These are phyloP conservation scores for Aporrectodea caliginosa DNA, from an alignment of 1,140 invertebrate species.

Conservation along the genomic window DNA sequence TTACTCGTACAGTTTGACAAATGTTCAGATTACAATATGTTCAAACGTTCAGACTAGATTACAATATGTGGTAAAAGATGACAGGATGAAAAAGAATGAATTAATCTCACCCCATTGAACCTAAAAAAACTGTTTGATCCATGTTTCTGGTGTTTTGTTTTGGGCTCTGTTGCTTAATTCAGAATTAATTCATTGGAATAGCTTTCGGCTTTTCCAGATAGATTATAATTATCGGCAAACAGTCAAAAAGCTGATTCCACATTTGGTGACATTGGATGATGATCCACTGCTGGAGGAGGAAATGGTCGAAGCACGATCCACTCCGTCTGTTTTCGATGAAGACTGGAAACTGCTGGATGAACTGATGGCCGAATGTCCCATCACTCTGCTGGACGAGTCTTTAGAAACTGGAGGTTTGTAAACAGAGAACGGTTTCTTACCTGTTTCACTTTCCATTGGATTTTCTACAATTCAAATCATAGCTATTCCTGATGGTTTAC, in stretches of 20 bases:
- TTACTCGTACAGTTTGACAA: too few relatives aligned
- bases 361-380: slow-evolving; percentile 46
- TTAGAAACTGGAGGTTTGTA: slow-evolving; percentile 13
- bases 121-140: background rate
- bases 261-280: slow-evolving; percentile 48
- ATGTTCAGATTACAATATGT: too few relatives aligned
- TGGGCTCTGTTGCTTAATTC: background rate
- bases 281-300: slow-evolving; percentile 38
- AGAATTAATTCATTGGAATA: background rate
- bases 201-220: slow-evolving; percentile 35
- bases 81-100: background rate
- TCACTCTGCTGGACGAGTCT: slow-evolving; percentile 31
- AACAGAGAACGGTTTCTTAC: too few relatives aligned
- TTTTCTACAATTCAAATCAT: too few relatives aligned
- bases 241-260: slow-evolving; percentile 46
- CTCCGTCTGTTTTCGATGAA: slow-evolving; percentile 46
- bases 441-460: too few relatives aligned
- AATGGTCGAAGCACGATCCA: slow-evolving; percentile 36
- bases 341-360: slow-evolving; percentile 55
- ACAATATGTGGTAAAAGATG: background rate
- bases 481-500: too few relatives aligned
- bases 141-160: background rate
- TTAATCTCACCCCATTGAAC: background rate
- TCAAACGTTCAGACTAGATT: too few relatives aligned
- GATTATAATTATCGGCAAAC: slow-evolving; percentile 50